Conservation (phyloP, 2,888 invertebrate genomes). For the Saturnia pavonia region DNA sequence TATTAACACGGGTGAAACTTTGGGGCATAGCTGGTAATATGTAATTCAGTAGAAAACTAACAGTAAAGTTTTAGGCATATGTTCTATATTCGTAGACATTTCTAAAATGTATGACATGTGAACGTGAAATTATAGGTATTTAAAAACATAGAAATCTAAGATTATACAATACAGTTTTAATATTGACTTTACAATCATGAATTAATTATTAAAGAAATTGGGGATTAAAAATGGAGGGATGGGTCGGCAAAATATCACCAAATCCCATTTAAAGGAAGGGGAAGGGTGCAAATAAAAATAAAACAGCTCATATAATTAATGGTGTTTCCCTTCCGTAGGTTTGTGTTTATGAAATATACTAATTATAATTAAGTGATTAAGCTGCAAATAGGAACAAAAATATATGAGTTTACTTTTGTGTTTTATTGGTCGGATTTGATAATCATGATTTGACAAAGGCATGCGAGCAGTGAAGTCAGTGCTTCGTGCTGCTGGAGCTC, state of each 20-base stretch:
- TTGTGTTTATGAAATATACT: too few species aligned
- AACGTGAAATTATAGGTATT: neutral
- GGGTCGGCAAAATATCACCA: too few species aligned
- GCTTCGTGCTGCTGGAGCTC: constrained; percentile 93
- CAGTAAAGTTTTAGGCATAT: neutral
- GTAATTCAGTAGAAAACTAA: neutral
- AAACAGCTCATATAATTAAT: too few species aligned
- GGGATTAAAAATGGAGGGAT: too few species aligned
- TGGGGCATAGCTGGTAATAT: neutral
- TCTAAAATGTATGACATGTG: neutral
- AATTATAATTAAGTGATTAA: too few species aligned
- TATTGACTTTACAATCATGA: neutral
- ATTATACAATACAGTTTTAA: neutral
- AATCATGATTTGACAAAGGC: constrained; percentile 58
- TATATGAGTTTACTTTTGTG: neutral
- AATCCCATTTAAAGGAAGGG: too few species aligned
- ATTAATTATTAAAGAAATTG: too few species aligned
- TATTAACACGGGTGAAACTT: too few species aligned
- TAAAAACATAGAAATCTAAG: neutral
- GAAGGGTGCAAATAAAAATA: too few species aligned
- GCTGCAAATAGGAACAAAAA: too few species aligned
- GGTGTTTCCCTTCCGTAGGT: too few species aligned
- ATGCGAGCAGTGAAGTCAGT: constrained; percentile 98
- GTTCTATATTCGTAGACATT: neutral
- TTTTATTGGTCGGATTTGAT: neutral